Conservation (phyloP, 2,113 vertebrate species). For the Corapipo altera region DNA sequence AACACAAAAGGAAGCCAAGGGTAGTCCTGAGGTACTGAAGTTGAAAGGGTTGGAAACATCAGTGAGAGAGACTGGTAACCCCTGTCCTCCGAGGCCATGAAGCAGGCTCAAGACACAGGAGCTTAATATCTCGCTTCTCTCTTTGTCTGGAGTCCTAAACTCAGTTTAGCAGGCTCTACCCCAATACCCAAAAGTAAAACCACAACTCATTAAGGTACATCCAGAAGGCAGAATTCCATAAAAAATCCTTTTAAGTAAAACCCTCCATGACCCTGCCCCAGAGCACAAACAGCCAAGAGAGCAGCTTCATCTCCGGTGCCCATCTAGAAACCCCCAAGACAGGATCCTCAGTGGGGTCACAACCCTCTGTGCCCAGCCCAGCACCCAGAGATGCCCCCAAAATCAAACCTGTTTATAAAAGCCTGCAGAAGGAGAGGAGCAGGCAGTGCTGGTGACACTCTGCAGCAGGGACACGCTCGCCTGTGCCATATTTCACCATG, state of each 20-base stretch:
- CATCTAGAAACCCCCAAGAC: accelerated
- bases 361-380: neutral
- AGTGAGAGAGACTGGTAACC: neutral
- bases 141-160: neutral
- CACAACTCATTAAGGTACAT: neutral
- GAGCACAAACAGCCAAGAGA: neutral
- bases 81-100: neutral
- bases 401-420: neutral
- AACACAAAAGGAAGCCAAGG: neutral
- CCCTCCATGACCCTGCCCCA: neutral
- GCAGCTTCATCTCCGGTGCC: neutral
- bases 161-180: neutral
- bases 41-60: neutral
- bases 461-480: neutral
- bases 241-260: neutral
- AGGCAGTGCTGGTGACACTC: neutral
- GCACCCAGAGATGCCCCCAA: neutral
- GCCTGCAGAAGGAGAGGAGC: neutral
- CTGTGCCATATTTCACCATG: neutral
- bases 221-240: neutral
- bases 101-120: neutral
- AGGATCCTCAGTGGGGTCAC: neutral
- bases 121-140: neutral
- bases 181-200: neutral
- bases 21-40: neutral